phyloP scores from a whole-genome alignment of 37 sponge, comb jelly and placozoan species.

The Bolinopsis microptera region DNA sequence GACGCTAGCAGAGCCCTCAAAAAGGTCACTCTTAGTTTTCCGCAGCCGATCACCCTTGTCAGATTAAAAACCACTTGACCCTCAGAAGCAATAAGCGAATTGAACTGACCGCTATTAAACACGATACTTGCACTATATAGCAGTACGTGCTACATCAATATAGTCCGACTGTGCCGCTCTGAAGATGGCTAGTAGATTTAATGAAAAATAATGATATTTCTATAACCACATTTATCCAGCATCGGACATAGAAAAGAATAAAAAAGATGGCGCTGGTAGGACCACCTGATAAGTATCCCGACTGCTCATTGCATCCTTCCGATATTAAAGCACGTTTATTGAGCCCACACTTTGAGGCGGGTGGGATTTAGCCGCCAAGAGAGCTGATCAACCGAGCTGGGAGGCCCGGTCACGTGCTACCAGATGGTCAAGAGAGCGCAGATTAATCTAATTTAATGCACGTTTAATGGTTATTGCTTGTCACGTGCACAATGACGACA shows the following conservation, averaged over 20 bases:
- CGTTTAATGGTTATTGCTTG: not conserved
- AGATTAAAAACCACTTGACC: not conserved
- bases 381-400: not conserved
- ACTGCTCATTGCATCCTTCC: not conserved
- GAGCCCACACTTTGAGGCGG: too few relatives aligned
- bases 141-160: not conserved
- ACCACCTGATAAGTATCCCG: not conserved
- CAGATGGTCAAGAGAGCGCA: not conserved
- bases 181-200: constrained; percentile 24
- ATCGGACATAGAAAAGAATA: not conserved
- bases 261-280: not conserved
- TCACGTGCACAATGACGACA: not conserved
- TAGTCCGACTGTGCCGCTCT: not conserved
- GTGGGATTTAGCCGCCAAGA: not conserved
- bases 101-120: constrained; percentile 36
- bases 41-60: not conserved
- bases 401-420: not conserved
- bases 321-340: not conserved
- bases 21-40: not conserved
- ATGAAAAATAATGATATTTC: constrained; percentile 60
- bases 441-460: not conserved
- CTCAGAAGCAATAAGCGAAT: constrained; percentile 44
- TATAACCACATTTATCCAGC: constrained; percentile 53
- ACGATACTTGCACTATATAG: not conserved
- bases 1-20: too few relatives aligned